These are phyloP conservation scores for Acanthisitta chloris DNA, from an alignment of 2,113 vertebrate genomes.

Conservation along the genomic window DNA sequence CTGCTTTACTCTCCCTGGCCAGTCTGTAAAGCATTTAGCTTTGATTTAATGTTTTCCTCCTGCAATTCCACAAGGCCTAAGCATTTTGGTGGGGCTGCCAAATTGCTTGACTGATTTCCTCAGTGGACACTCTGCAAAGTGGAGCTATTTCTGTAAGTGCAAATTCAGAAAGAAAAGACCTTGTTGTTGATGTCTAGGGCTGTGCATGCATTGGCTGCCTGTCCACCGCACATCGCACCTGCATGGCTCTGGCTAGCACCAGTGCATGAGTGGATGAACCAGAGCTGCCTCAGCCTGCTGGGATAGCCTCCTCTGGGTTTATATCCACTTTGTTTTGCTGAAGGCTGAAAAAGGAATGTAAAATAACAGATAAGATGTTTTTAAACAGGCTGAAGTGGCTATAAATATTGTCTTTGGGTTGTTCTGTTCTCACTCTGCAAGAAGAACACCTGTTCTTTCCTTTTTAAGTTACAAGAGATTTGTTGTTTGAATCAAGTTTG, in stretches of 20 bases:
- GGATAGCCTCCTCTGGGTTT: not conserved
- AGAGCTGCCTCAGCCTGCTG: not conserved
- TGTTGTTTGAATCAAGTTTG: not conserved
- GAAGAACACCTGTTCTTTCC: not conserved
- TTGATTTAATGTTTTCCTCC: not conserved
- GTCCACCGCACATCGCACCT: not conserved
- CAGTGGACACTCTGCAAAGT: not conserved
- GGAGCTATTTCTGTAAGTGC: not conserved
- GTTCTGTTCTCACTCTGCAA: not conserved
- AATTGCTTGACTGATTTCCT: not conserved
- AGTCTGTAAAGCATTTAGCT: not conserved
- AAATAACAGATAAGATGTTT: not conserved
- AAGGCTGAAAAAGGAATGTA: not conserved
- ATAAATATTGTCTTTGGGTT: not conserved
- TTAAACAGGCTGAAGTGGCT: not conserved
- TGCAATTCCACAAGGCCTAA: not conserved
- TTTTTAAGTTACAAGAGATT: not conserved
- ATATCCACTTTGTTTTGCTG: not conserved
- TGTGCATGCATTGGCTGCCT: not conserved
- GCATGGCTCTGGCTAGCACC: not conserved
- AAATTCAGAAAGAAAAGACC: not conserved
- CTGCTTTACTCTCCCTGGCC: not conserved
- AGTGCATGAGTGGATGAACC: not conserved
- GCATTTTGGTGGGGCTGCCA: not conserved
- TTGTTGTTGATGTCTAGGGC: not conserved